These are phyloP conservation scores for Antennarius maculatus DNA, from an alignment of 2,797 vertebrate genomes.

Conservation along the genomic window DNA sequence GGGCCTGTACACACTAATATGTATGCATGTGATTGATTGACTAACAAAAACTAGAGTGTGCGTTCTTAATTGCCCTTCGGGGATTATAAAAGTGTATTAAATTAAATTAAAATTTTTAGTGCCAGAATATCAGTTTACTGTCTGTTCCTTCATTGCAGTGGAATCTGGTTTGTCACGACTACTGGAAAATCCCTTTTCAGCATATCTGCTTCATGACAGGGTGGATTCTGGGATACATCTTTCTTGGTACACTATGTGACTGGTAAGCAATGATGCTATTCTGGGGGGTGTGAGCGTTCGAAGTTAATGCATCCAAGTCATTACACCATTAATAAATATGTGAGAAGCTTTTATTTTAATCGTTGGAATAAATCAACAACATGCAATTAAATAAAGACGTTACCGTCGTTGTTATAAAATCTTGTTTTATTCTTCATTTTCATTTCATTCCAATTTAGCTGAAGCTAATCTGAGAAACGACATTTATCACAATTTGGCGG, in stretches of 20 bases:
- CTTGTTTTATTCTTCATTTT: not conserved
- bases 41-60: no score
- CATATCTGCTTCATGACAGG: constrained; percentile 87
- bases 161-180: constrained; percentile 85
- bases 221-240: constrained; percentile 85
- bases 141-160: constrained; percentile 77
- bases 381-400: no score
- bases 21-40: no score
- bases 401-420: not conserved
- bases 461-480: no score
- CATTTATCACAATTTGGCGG: no score
- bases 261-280: constrained; percentile 71
- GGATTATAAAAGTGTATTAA: no score
- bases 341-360: not conserved
- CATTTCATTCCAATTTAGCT: not conserved
- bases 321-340: not conserved
- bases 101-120: no score
- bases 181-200: constrained; percentile 89
- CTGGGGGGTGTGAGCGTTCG: not conserved
- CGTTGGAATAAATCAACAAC: not conserved
- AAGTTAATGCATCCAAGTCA: not conserved
- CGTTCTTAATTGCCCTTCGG: no score
- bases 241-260: constrained; percentile 86
- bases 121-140: not conserved
- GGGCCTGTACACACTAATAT: no score